Evolutionary conservation across 2,888 invertebrate species (phyloP).

Genomic region (Halictus ligatus): DNA sequence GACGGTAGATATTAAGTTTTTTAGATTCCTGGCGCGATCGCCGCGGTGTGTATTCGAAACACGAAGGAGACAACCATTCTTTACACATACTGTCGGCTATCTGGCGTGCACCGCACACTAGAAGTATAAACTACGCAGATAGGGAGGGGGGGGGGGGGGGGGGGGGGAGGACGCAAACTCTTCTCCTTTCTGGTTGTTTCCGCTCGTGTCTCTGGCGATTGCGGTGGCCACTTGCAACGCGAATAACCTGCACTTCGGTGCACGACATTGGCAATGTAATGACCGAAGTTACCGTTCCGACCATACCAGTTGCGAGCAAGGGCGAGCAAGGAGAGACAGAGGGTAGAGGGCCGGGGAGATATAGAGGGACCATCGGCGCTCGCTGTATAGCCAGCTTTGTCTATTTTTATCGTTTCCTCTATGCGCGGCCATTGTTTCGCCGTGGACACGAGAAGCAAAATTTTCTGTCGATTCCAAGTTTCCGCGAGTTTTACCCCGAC

Average conservation of each 20-base stretch:
- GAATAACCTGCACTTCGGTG: slow-evolving; percentile 52
- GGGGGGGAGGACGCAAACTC: slow-evolving; percentile 70
- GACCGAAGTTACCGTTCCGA: slow-evolving; percentile 63
- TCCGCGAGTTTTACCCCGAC: slow-evolving; percentile 5
- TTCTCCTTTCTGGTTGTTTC: slow-evolving; percentile 58
- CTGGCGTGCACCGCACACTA: slow-evolving; percentile 68
- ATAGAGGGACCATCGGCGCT: slow-evolving; percentile 39
- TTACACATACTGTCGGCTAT: slow-evolving; percentile 26
- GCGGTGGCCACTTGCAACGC: slow-evolving; percentile 48
- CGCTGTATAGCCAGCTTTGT: slow-evolving; percentile 14
- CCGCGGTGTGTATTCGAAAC: slow-evolving; percentile 72
- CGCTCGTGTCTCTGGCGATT: slow-evolving; percentile 37
- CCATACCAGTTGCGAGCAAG: background rate
- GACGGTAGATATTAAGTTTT: slow-evolving; percentile 82
- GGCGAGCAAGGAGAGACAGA: background rate
- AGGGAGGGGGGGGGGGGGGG: slow-evolving; percentile 57
- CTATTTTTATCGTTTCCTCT: slow-evolving; percentile 36
- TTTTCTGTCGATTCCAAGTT: slow-evolving; percentile 36
- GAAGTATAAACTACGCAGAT: slow-evolving; percentile 78
- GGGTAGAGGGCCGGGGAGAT: background rate
- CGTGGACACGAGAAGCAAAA: slow-evolving; percentile 24
- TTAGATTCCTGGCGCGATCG: slow-evolving; percentile 76
- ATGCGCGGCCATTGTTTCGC: slow-evolving; percentile 21
- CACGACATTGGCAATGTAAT: slow-evolving; percentile 60
- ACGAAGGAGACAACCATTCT: slow-evolving; percentile 46